These are phyloP conservation scores for Sycophila texana DNA, from an alignment of 2,888 invertebrate genomes.

Conservation along the genomic window DNA sequence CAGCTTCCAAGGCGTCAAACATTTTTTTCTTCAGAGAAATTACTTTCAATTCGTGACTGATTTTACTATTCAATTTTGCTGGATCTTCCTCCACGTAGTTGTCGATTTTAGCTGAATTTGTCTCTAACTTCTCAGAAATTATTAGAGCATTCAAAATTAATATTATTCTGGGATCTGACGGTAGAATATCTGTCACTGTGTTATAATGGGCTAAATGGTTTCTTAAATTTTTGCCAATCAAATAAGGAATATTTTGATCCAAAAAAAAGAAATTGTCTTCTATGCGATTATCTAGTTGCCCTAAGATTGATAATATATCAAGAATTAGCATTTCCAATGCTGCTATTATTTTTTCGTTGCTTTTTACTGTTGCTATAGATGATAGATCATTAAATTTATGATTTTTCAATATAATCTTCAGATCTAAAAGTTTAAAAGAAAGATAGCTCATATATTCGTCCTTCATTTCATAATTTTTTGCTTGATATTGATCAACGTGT, in stretches of 20 bases:
- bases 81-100: slow-evolving; percentile 16
- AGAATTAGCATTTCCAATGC: slow-evolving; percentile 26
- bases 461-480: too few species aligned
- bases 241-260: slow-evolving; percentile 56
- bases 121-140: slow-evolving; percentile 33
- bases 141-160: slow-evolving; percentile 56
- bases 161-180: slow-evolving; percentile 52
- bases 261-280: slow-evolving; percentile 56
- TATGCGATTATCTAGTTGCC: slow-evolving; percentile 14
- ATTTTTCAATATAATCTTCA: slow-evolving; percentile 1
- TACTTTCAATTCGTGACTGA: slow-evolving; percentile 25
- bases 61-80: slow-evolving; percentile 40
- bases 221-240: slow-evolving; percentile 60
- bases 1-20: slow-evolving; percentile 55
- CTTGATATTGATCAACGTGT: neutral
- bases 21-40: slow-evolving; percentile 51
- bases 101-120: neutral
- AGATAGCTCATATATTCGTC: neutral
- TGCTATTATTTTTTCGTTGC: slow-evolving; percentile 10
- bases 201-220: slow-evolving; percentile 60
- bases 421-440: slow-evolving; percentile 32
- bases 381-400: neutral
- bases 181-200: slow-evolving; percentile 50
- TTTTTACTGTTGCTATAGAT: neutral
- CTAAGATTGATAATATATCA: slow-evolving; percentile 27